A percentile compares a stretch with the other conserved stretches of the same genome.
These are phyloP conservation scores for Mellilla xanthometata DNA, from an alignment of 2,888 invertebrate species.

Conservation along the genomic window DNA sequence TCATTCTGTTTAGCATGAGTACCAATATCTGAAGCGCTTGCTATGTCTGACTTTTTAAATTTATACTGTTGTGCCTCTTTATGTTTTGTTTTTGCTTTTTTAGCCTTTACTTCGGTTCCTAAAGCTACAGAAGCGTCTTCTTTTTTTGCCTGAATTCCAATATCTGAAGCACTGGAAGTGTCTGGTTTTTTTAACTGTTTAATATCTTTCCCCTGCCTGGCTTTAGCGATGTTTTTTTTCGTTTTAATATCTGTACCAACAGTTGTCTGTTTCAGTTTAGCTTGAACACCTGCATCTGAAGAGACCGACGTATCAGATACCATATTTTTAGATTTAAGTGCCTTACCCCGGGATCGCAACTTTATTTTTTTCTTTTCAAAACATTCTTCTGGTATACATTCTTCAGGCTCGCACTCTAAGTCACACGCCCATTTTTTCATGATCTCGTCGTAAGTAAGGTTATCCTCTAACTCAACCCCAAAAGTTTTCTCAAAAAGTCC, in stretches of 20 bases:
- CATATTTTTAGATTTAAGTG: background rate
- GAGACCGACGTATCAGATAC: background rate
- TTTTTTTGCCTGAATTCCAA: background rate
- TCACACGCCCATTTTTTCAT: slow-evolving; percentile 41
- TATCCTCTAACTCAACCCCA: background rate
- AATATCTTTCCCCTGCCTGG: background rate
- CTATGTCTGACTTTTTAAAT: background rate
- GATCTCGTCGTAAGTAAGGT: slow-evolving; percentile 23
- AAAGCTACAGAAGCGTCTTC: background rate
- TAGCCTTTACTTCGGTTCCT: background rate
- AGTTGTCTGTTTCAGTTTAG: slow-evolving; percentile 5
- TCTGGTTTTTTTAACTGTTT: background rate
- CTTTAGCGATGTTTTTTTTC: background rate
- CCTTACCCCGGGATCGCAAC: background rate
- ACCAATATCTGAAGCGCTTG: background rate
- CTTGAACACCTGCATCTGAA: slow-evolving; percentile 5
- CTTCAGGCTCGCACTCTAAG: slow-evolving; percentile 36
- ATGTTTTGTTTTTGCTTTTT: background rate
- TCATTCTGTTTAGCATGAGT: background rate
- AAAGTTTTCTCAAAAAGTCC: slow-evolving; percentile 9
- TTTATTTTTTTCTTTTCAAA: slow-evolving; percentile 32
- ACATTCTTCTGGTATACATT: slow-evolving; percentile 45
- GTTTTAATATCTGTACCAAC: slow-evolving; percentile 7
- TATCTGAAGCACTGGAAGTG: background rate
- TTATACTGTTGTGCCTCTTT: background rate